These are phyloP conservation scores for Pachydiplax longipennis DNA, from an alignment of 2,888 invertebrate genomes.

Conservation along the genomic window DNA sequence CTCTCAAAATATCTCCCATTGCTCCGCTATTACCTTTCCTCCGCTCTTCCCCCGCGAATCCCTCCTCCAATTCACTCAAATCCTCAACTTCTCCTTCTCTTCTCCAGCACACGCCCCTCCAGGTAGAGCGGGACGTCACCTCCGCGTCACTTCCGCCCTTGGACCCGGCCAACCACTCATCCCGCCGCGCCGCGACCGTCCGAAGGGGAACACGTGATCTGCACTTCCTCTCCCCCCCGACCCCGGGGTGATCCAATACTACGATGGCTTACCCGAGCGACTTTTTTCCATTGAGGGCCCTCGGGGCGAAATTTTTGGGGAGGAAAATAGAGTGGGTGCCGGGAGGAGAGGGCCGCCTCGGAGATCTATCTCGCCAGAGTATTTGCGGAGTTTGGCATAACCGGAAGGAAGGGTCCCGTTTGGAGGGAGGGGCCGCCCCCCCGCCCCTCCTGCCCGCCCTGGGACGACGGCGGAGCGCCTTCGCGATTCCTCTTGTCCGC, in stretches of 20 bases:
- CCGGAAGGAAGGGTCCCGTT: slow-evolving; percentile 23
- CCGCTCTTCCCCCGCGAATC: background rate
- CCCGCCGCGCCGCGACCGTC: slow-evolving; percentile 15
- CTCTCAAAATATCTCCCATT: background rate
- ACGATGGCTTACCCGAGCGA: background rate
- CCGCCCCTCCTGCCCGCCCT: background rate
- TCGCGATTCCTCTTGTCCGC: background rate
- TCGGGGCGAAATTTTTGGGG: slow-evolving; percentile 1
- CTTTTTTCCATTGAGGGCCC: background rate
- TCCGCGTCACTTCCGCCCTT: slow-evolving; percentile 5
- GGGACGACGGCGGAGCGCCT: no score
- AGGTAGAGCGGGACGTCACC: slow-evolving; percentile 31
- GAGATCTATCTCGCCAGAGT: slow-evolving; percentile 1
- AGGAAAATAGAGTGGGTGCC: background rate
- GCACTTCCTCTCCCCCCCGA: background rate
- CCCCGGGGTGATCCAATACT: background rate
- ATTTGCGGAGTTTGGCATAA: slow-evolving; percentile 30
- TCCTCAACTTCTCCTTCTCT: background rate
- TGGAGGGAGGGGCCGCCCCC: background rate
- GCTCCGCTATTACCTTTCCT: background rate
- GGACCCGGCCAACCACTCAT: slow-evolving; percentile 3
- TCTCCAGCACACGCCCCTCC: background rate
- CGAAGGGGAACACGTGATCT: background rate
- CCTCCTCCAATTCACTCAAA: slow-evolving; percentile 19
- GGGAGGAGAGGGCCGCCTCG: background rate